Percentiles rank a stretch among this genome's conserved stretches.
Conservation (phyloP, 1,140 invertebrate species). For the Drosophila punjabiensis region DNA sequence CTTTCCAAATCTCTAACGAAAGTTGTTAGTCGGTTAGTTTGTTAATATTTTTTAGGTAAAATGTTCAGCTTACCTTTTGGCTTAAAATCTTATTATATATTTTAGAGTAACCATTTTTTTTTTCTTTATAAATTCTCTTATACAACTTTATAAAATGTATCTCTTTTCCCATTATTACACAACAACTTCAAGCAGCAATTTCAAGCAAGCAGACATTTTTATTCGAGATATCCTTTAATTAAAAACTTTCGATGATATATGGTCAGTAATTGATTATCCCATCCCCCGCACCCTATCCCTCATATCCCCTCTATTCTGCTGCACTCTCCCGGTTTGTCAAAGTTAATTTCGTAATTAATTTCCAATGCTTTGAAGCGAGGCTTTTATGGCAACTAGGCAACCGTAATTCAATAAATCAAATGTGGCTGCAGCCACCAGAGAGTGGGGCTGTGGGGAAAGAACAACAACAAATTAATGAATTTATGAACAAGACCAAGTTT, state of each 20-base stretch:
- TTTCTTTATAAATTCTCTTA: not conserved
- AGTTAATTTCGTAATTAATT: conserved; percentile 82
- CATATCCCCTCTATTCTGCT: not conserved
- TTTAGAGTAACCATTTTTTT: not conserved
- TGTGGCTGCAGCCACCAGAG: conserved; percentile 64
- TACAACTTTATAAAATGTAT: not conserved
- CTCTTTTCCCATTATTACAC: not conserved
- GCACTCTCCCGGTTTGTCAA: conserved; percentile 26
- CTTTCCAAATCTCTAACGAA: not conserved
- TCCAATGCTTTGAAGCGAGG: conserved; percentile 66
- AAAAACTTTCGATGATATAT: conserved; percentile 58
- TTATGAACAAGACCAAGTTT: conserved; percentile 79
- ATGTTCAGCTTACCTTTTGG: not conserved
- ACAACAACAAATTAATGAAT: conserved; percentile 79
- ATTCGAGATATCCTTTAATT: conserved; percentile 42
- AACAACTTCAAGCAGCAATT: conserved; percentile 9
- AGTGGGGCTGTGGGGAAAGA: conserved; percentile 9
- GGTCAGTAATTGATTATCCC: conserved; percentile 36
- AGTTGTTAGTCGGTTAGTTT: not conserved
- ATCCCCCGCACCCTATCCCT: too few species aligned
- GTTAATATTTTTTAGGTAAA: not conserved
- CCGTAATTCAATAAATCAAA: conserved; percentile 82
- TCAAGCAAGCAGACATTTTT: conserved; percentile 11
- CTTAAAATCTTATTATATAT: too few species aligned
- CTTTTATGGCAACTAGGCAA: conserved; percentile 73